Percentiles rank a stretch among this genome's conserved stretches.
Evolutionary conservation across 2,113 vertebrate species (phyloP).

Genomic region (Columba livia): DNA sequence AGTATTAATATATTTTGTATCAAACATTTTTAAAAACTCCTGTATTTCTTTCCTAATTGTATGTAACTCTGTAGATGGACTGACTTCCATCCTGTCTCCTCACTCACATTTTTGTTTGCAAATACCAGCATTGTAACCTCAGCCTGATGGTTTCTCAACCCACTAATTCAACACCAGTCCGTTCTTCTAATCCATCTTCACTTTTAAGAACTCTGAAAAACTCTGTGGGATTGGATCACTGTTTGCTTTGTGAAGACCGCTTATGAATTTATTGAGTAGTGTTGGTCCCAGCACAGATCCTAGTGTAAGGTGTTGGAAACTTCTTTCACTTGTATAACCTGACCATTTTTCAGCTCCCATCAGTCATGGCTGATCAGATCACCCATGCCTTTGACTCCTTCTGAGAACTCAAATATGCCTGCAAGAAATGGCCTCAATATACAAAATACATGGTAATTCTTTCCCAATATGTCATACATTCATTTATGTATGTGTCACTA

Average conservation of each 20-base stretch:
- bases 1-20: background rate
- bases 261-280: background rate
- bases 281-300: background rate
- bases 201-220: background rate
- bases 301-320: background rate
- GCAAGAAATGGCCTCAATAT: background rate
- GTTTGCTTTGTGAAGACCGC: background rate
- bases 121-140: background rate
- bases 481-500: background rate
- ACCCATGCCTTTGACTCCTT: background rate
- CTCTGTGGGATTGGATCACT: background rate
- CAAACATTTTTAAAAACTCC: background rate
- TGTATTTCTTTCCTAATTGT: background rate
- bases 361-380: background rate
- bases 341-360: background rate
- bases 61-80: background rate
- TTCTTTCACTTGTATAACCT: background rate
- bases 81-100: background rate
- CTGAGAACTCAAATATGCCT: background rate
- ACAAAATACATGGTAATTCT: background rate
- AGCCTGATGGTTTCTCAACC: background rate
- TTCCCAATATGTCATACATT: background rate
- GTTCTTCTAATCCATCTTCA: background rate
- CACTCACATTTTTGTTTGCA: background rate
- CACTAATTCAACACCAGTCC: background rate